Evolutionary conservation across 2,797 vertebrate genomes (phyloP), one percentile per base, ranked within the genome.

Genomic region (Podarcis lilfordi): DNA sequence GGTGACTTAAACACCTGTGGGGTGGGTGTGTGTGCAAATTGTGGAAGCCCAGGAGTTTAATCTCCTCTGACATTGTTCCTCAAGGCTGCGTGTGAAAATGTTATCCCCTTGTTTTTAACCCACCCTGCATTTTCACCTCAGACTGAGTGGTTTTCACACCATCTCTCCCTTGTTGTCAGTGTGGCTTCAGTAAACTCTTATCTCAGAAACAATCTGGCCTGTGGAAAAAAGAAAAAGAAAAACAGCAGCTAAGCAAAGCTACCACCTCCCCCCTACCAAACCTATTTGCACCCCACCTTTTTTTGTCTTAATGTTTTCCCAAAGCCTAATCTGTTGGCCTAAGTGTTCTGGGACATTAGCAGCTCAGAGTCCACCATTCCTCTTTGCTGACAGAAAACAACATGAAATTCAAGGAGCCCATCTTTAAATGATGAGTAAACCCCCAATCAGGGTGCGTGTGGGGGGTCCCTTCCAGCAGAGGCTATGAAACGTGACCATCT

Each of bases 271-370:
- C 21, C 32, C 32, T 89, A 92, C 91, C 94, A 95, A 92, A 95
- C 95, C 94, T 96, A 94, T 97, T 97, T 96, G 95, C 95, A 96
- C 94, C 95, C 96, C 96, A 96, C 97, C 97, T 85, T 97, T 97
- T 96, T 32, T 15, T 17, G n/a, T 32, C 11, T 95, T 96, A 92
- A 86, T 92, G 92, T 97, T 97, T 97, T 95, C 96, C 95, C 95
- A 93, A 93, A 93, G 94, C 96, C 96, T 97, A 97, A 97, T 97
- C 97, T 97, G 96, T 97, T 97, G 95, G 96, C 95, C 91, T 95
- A 97, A 97, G 96, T 95, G 97, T 97, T 98, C 97, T 96, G 96
- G 93, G 94, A 97, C 97, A 98, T 98, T 98, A 98, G 96, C 96
- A 97, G 97, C 96, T 97, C 95, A 96, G 94, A 96, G 96, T 95